These are phyloP conservation scores for Echiichthys vipera DNA, from an alignment of 2,797 vertebrate species.

Conservation along the genomic window DNA sequence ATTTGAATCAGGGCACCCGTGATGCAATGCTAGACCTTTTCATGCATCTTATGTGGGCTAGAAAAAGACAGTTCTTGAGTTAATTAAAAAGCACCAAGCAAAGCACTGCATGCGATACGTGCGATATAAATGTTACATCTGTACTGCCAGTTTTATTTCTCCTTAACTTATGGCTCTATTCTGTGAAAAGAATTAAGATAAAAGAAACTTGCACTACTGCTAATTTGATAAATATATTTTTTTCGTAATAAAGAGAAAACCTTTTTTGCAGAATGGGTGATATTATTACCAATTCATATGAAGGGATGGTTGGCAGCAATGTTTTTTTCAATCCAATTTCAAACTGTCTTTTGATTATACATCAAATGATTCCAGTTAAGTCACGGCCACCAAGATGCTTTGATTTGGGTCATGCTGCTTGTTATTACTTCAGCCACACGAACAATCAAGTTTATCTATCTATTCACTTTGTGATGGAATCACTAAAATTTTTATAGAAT, in stretches of 20 bases:
- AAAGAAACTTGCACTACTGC: background rate
- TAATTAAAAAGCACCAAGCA: conserved; percentile 23
- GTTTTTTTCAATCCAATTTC: conserved; percentile 19
- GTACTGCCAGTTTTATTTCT: background rate
- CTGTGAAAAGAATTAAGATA: too few species aligned
- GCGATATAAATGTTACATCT: background rate
- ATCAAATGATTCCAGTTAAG: conserved; percentile 62
- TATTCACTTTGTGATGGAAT: conserved; percentile 39
- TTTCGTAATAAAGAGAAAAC: background rate
- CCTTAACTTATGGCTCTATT: background rate
- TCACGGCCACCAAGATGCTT: conserved; percentile 27
- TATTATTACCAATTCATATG: background rate
- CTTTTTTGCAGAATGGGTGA: background rate
- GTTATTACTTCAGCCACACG: conserved; percentile 45
- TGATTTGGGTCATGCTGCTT: conserved; percentile 44
- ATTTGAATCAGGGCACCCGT: conserved; percentile 19
- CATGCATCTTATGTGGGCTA: background rate
- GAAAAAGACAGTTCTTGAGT: background rate
- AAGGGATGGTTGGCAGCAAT: background rate
- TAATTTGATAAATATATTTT: conserved; percentile 5
- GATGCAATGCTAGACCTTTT: background rate
- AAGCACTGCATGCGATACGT: background rate
- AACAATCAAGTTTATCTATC: conserved; percentile 37
- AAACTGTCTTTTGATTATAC: conserved; percentile 18
- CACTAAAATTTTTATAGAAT: conserved; percentile 16